phyloP scores from a whole-genome alignment of 2,797 vertebrate species.

The Chelon labrosus region DNA sequence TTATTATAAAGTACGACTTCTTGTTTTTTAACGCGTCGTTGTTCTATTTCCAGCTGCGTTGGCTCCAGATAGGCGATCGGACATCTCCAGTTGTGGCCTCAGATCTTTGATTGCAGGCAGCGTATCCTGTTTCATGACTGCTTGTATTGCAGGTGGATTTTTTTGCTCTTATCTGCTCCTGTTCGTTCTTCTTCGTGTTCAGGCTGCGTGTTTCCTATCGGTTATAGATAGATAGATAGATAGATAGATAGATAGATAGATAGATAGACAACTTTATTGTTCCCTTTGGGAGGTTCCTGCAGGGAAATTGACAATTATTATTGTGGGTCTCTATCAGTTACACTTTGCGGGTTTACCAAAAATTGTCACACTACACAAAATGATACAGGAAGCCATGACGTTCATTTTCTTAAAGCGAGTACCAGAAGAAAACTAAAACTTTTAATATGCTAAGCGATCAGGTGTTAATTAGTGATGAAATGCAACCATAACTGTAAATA shows the following conservation, averaged over 20 bases:
- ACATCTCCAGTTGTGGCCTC: slow-evolving; percentile 84
- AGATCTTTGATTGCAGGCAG: slow-evolving; percentile 89
- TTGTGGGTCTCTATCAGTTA: background rate
- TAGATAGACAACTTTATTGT: no score
- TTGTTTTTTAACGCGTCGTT: no score
- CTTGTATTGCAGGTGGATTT: slow-evolving; percentile 88
- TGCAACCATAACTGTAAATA: no score
- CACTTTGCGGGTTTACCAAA: no score
- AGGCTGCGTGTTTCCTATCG: background rate
- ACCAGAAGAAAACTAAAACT: no score
- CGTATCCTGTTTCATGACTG: slow-evolving; percentile 89
- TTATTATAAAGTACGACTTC: no score
- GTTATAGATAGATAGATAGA: no score
- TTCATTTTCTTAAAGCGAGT: no score
- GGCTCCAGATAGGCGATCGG: slow-evolving; percentile 85
- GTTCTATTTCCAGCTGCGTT: slow-evolving; percentile 80
- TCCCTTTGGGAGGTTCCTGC: no score
- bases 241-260: no score
- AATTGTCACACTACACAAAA: background rate
- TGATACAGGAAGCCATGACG: background rate
- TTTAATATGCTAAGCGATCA: no score
- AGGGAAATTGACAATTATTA: background rate
- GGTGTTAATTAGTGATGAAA: no score
- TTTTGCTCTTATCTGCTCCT: background rate
- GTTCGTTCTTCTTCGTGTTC: background rate